Evolutionary conservation across 2,113 vertebrate species (phyloP).

Genomic region (Gopherus flavomarginatus): DNA sequence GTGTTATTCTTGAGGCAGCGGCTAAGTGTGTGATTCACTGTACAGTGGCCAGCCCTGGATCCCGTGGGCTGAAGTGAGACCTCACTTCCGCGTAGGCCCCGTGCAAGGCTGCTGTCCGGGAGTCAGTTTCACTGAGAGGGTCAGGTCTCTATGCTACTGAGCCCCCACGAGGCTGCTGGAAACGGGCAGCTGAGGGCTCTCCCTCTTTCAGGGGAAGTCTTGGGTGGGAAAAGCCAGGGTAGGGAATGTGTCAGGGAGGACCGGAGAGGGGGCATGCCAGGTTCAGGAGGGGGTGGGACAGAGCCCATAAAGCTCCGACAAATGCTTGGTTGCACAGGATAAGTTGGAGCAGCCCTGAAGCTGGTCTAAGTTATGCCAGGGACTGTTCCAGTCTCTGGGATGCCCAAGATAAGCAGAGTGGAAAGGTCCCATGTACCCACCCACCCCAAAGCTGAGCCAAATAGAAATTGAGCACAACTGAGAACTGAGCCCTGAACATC

Average conservation of each 20-base stretch:
- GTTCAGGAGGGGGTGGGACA: neutral
- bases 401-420: neutral
- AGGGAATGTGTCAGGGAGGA: neutral
- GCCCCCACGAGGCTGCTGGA: neutral
- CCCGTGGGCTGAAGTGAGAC: neutral
- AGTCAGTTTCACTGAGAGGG: neutral
- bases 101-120: neutral
- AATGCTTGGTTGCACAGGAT: neutral
- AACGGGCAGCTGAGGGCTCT: neutral
- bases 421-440: neutral
- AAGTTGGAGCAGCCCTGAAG: neutral
- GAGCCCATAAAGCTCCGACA: rapidly evolving
- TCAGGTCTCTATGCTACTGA: neutral
- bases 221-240: neutral
- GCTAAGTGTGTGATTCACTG: neutral
- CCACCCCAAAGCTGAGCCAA: neutral
- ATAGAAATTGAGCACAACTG: neutral
- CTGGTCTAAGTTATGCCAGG: neutral
- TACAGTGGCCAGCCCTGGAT: neutral
- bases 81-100: rapidly evolving
- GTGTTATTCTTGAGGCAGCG: neutral
- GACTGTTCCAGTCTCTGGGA: neutral
- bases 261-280: neutral
- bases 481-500: neutral
- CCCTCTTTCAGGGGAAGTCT: neutral